Base-by-base conservation (phyloP, 2,797 vertebrate genomes). In the Pampus argenteus region DNA sequence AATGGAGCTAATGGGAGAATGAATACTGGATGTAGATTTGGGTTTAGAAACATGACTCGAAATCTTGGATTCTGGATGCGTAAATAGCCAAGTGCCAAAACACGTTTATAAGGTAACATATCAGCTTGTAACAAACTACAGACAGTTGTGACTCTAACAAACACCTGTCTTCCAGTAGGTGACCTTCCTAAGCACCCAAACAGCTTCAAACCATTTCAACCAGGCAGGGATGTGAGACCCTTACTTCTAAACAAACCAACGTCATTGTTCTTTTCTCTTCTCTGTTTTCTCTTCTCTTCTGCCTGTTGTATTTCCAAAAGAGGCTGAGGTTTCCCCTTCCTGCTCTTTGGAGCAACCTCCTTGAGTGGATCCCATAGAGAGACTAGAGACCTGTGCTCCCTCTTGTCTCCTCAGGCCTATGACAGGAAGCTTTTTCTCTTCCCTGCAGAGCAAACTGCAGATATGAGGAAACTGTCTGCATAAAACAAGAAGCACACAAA, bases 391-490 rank as follows among this genome's bases (percentile, higher is more conserved):
- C 48, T 36, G 44, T n/a, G 49, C 59, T 69, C 64, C 78, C 54
- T 26, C 25, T 38, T 20, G 67, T 58, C 78, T 74, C 50, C 44
- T 63, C 56, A 47, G 63, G 26, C 70, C 44, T 29, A 60, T 52
- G 62, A 87, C 64, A 78, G 49, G 81, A 71, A 65, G 51, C 40
- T 10, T 52, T 42, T 57, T 15, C 28, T 59, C 62, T 67, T 72
- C 31, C 62, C 66, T 1, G 58, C 56, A 68, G 52, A 73, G 76
- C 20, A 66, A 61, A 66, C 72, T 44, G 34, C 55, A 81, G 63
- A 74, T 60, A 55, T 70, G 71, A 65, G 69, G 48, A 87, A 79
- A 81, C 8, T 60, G 55, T 48, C 36, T 20, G n/a, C 31, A 58
- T 59, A 51, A 68, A 72, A 68, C 18, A 56, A 54, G 31, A 49